Evolutionary conservation across 35 echinoderm and acorn worm genomes (phyloP), one percentile per base, ranked within the genome.

Genomic region (Stichopus chloronotus): DNA sequence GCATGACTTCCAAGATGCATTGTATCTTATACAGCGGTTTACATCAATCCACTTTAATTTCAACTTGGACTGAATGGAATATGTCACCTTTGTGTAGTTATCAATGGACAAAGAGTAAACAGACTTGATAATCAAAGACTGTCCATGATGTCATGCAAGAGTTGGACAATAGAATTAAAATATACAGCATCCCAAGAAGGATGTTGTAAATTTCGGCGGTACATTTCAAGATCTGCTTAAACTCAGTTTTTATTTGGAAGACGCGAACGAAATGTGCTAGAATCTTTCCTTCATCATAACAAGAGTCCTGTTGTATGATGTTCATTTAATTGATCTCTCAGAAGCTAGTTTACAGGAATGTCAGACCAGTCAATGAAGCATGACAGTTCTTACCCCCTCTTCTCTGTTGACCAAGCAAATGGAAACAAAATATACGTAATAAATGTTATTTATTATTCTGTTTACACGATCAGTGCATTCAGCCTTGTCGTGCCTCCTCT

Each of bases 401-500:
- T 58, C 30, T 85, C 56, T 23, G 24, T 85, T 85, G 82, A 85
- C 82, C 82, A 59, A 85, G 82, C 57, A 58, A 20, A 85, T 85
- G 52, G 82, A 85, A 74, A 85, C 53, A 85, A 85, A 58, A 85
- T 85, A 85, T 85, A 85, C 25, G 57, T 85, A 85, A 23, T 58
- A 57, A 85, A 85, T 85, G 82, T 85, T 85, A 85, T 85, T 85
- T 83, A 83, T 83, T 16, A 58, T 21, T 59, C 56, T 85, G 82
- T 85, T 85, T 85, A 85, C 82, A 58, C 82, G 54, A 85, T 83
- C 20, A 85, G 20, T 58, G 82, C n/a, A 85, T 85, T 58, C 8
- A 58, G 82, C 57, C 82, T 85, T 85, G 55, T 58, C 16, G 14
- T 14, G 82, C 82, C 82, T 85, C 55, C 82, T 53, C 21, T 85